Evolutionary conservation across 2,113 vertebrate species (phyloP).

Genomic region (Struthidea cinerea): DNA sequence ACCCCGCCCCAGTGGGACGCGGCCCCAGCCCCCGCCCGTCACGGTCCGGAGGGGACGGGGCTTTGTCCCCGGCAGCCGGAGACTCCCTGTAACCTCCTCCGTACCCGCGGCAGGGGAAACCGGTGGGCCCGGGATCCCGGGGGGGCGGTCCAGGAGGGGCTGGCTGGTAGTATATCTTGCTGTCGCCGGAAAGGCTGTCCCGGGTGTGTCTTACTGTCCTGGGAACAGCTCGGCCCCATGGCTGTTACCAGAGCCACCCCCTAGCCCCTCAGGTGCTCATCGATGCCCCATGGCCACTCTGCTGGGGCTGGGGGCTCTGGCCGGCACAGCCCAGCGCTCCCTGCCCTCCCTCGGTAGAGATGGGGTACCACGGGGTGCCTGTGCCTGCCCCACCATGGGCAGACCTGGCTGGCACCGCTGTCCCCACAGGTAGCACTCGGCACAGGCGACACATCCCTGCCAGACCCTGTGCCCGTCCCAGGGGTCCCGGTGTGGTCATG

Average conservation of each 20-base stretch:
- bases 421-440: neutral
- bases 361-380: neutral
- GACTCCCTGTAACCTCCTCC: neutral
- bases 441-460: neutral
- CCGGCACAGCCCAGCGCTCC: neutral
- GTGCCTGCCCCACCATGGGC: neutral
- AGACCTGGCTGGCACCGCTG: fast-evolving
- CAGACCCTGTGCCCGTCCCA: fast-evolving
- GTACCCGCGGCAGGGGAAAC: neutral
- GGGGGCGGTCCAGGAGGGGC: neutral
- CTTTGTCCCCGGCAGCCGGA: neutral
- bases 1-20: neutral
- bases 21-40: neutral
- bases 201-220: neutral
- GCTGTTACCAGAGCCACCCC: neutral
- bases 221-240: neutral
- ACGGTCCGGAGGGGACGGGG: neutral
- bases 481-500: too few relatives aligned
- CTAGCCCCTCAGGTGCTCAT: neutral
- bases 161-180: neutral
- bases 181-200: neutral
- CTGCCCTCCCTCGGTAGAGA: neutral
- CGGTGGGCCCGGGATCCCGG: neutral
- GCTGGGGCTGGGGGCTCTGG: neutral
- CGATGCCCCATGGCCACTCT: neutral